A percentile compares a stretch with the other conserved stretches of the same genome.
These are phyloP conservation scores for Phocoena phocoena DNA, from an alignment of 2,113 vertebrate genomes.

Conservation along the genomic window DNA sequence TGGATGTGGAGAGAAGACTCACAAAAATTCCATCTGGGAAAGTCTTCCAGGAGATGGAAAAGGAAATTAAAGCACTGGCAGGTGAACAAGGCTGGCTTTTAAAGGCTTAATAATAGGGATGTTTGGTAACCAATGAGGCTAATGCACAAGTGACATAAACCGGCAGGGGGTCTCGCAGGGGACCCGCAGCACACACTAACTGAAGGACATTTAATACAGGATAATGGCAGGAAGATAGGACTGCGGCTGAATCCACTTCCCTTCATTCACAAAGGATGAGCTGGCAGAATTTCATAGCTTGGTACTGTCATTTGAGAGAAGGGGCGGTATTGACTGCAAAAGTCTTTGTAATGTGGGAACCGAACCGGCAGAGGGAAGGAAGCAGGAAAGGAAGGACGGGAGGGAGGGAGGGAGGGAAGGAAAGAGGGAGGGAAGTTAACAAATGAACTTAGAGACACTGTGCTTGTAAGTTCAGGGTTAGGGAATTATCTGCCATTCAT, in stretches of 20 bases:
- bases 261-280: constrained; percentile 82
- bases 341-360: constrained; percentile 64
- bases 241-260: constrained; percentile 79
- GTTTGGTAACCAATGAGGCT: constrained; percentile 85
- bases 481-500: constrained; percentile 58
- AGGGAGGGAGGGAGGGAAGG: neutral
- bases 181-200: constrained; percentile 83
- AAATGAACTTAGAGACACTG: constrained; percentile 22
- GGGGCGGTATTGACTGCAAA: constrained; percentile 80
- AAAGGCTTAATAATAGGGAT: constrained; percentile 86
- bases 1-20: constrained; percentile 55
- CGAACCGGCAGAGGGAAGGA: constrained; percentile 64
- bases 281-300: constrained; percentile 82
- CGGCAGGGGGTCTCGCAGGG: constrained; percentile 80
- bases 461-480: constrained; percentile 54
- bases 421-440: constrained; percentile 35
- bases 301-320: constrained; percentile 72
- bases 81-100: constrained; percentile 80
- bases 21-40: constrained; percentile 75
- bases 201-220: constrained; percentile 83
- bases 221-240: constrained; percentile 82
- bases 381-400: constrained; percentile 65
- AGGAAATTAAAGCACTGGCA: constrained; percentile 69
- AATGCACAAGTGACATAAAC: constrained; percentile 84
- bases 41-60: constrained; percentile 72